Evolutionary conservation across 2,113 vertebrate genomes (phyloP).

Genomic region (Thamnaconus septentrionalis): DNA sequence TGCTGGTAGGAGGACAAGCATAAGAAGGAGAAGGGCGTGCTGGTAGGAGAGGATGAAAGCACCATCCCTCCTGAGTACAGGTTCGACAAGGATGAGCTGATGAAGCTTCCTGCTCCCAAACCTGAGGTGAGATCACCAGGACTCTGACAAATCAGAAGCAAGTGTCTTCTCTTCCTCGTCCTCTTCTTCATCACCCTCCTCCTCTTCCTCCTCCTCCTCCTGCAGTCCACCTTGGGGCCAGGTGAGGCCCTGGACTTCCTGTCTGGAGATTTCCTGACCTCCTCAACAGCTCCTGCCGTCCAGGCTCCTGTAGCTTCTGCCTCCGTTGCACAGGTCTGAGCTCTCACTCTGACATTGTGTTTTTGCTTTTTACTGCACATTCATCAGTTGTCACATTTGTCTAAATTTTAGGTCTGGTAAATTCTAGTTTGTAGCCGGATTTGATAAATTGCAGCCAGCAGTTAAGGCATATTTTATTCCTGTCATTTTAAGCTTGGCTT

Average conservation of each 20-base stretch:
- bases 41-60: not conserved
- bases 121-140: slow-evolving; percentile 56
- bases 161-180: not conserved
- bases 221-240: slow-evolving; percentile 63
- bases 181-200: no score
- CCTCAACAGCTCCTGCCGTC: slow-evolving; percentile 50
- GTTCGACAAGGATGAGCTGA: not conserved
- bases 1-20: not conserved
- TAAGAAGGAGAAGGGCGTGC: not conserved
- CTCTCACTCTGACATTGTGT: not conserved
- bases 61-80: not conserved
- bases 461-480: no score
- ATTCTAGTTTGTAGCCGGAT: no score
- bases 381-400: slow-evolving; percentile 35
- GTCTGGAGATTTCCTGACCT: slow-evolving; percentile 59
- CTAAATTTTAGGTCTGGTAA: no score
- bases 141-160: not conserved
- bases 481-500: no score
- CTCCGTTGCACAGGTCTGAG: not conserved
- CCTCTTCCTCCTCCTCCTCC: not conserved
- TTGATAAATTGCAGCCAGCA: no score
- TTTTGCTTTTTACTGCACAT: not conserved
- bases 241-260: slow-evolving; percentile 71
- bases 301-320: slow-evolving; percentile 40
- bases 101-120: slow-evolving; percentile 54